phyloP scores from a whole-genome alignment of 2,888 invertebrate genomes.

The Ormia ochracea region DNA sequence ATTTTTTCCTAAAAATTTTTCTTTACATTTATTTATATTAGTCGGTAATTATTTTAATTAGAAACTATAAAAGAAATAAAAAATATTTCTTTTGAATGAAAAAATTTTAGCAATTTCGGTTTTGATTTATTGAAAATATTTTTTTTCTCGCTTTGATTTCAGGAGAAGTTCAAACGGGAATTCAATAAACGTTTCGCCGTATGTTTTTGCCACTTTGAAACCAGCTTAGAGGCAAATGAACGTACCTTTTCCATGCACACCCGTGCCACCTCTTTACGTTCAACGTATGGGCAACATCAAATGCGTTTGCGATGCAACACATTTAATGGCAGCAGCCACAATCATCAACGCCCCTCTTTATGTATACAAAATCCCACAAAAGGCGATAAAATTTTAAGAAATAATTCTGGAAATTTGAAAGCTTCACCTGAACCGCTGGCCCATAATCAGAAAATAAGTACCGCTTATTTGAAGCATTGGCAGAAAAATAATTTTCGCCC shows the following conservation, averaged over 20 bases:
- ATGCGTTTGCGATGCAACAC: slow-evolving; percentile 72
- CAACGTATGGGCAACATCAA: slow-evolving; percentile 73
- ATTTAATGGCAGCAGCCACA: slow-evolving; percentile 59
- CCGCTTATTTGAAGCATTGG: slow-evolving; percentile 61
- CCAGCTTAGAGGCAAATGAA: slow-evolving; percentile 71
- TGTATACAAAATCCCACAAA: slow-evolving; percentile 3
- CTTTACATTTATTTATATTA: no score
- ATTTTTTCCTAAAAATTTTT: no score
- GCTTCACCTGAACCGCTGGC: neutral
- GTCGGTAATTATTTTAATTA: no score
- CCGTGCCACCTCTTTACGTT: slow-evolving; percentile 75
- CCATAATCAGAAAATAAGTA: slow-evolving; percentile 55
- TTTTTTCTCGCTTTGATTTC: slow-evolving; percentile 64
- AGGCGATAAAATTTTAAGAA: neutral
- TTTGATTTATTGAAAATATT: neutral
- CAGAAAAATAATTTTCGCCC: slow-evolving; percentile 72
- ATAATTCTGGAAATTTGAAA: neutral
- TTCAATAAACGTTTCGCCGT: slow-evolving; percentile 84
- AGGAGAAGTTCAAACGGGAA: slow-evolving; percentile 89
- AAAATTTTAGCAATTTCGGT: no score
- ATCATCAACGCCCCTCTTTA: slow-evolving; percentile 1
- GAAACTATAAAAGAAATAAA: no score
- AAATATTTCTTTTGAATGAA: no score
- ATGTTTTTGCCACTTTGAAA: slow-evolving; percentile 76
- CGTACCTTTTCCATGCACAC: slow-evolving; percentile 76